A percentile compares a stretch with the other conserved stretches of the same genome.
Conservation (phyloP, 2,797 vertebrate species). For the Melanotaenia maccullochi region DNA sequence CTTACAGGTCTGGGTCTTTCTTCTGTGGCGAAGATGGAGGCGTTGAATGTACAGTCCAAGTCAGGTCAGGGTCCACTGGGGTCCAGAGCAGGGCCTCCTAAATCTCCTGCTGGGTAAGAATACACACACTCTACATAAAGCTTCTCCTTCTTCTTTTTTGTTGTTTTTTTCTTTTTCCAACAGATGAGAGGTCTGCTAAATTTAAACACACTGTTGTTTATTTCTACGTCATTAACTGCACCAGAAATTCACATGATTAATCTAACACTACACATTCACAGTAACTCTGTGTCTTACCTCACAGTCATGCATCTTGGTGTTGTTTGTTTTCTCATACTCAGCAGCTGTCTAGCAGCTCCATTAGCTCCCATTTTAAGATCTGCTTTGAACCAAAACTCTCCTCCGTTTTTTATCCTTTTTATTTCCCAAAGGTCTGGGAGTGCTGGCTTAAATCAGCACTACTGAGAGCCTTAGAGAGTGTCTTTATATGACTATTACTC, state of each 20-base stretch:
- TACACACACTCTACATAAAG: slow-evolving; percentile 10
- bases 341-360: neutral
- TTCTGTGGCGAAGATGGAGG: slow-evolving; percentile 89
- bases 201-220: neutral
- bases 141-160: neutral
- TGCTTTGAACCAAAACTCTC: neutral
- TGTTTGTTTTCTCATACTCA: neutral
- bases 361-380: neutral
- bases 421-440: slow-evolving; percentile 6
- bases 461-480: neutral
- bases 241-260: no score
- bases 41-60: slow-evolving; percentile 88
- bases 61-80: slow-evolving; percentile 70
- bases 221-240: neutral
- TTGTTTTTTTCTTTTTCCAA: neutral
- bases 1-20: slow-evolving; percentile 81
- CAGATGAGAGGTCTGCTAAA: no score
- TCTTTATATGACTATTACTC: slow-evolving; percentile 14
- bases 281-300: neutral
- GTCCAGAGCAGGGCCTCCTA: slow-evolving; percentile 84
- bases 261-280: neutral
- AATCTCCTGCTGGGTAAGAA: slow-evolving; percentile 84
- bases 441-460: slow-evolving; percentile 37
- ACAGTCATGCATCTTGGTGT: neutral
- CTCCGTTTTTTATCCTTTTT: neutral